Evolutionary conservation across 2,113 vertebrate species (phyloP).

Genomic region (Baryphthengus martii): DNA sequence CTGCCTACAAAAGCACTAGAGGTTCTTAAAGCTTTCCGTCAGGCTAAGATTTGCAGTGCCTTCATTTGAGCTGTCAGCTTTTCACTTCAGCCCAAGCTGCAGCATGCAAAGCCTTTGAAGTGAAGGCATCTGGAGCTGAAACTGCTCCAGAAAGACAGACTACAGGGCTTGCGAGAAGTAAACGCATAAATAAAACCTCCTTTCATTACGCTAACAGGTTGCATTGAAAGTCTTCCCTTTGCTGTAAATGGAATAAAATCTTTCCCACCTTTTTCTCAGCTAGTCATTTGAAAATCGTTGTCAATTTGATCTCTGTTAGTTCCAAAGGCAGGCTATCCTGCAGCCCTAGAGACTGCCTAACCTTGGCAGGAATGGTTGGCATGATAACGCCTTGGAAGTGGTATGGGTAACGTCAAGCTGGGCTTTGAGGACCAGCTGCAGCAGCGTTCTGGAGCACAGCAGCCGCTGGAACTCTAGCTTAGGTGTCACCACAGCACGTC

Average conservation of each 20-base stretch:
- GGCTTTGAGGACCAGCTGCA: not conserved
- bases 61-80: not conserved
- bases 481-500: accelerated
- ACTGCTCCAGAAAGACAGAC: not conserved
- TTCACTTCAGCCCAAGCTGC: constrained; percentile 4
- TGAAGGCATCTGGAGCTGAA: not conserved
- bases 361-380: not conserved
- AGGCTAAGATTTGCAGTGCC: not conserved
- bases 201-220: not conserved
- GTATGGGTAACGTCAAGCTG: accelerated
- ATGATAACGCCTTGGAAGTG: not conserved
- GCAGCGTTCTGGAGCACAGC: accelerated
- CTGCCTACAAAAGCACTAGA: not conserved
- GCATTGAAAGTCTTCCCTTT: not conserved
- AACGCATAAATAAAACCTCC: not conserved
- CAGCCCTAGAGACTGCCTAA: not conserved
- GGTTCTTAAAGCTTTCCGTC: not conserved
- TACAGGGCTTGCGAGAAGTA: not conserved
- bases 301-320: accelerated
- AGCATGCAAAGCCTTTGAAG: not conserved
- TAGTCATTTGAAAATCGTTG: not conserved
- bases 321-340: not conserved
- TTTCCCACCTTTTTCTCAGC: not conserved
- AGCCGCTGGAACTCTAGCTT: not conserved
- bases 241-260: not conserved